Evolutionary conservation across 1,140 invertebrate species (phyloP), one percentile per base, ranked within the genome.

Genomic region (Achatina immaculata): DNA sequence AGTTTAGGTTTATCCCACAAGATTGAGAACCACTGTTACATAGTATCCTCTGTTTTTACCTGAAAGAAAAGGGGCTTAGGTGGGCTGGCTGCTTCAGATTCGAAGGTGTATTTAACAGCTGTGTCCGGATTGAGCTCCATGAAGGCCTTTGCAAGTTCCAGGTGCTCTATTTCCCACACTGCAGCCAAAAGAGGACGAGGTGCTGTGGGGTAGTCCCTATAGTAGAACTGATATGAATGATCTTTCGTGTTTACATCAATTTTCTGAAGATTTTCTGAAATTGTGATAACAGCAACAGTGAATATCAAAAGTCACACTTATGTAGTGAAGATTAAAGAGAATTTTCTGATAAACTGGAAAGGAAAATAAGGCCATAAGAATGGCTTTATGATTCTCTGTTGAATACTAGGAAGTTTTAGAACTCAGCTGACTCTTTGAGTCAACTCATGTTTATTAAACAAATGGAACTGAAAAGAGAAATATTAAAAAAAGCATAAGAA

Each of bases 51-150:
- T 71, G 24, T 42, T 11, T 40, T 79, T 75, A 89, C 88, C 58
- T 89, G 87, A 83, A 89, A 89, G 81, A 89, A 89, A 16, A 89
- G 77, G 9, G 88, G 88, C 80, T 87, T 89, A 0, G 84, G 83
- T 38, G 78, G 73, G 58, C 71, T 69, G 28, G 58, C 38, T n/a
- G 82, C 69, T 40, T 82, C 68, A 48, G 83, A 71, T 76, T 86
- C 85, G 24, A 74, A 80, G 6, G 79, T 58, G 83, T 86, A 89
- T 14, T 89, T 81, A 0, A 87, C 83, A 34, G 82, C 75, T 9
- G 86, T 87, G 82, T 89, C 82, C 4, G 87, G 87, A 9, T 86
- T 84, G 69, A 87, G 75, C 4, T 85, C 83, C 88, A 89, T 88
- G n/a, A 89, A 80, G 11, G 85, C 82, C 31, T 89, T 85, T 0